phyloP scores from a whole-genome alignment of 2,888 invertebrate species.

The Campoplex capitator region DNA sequence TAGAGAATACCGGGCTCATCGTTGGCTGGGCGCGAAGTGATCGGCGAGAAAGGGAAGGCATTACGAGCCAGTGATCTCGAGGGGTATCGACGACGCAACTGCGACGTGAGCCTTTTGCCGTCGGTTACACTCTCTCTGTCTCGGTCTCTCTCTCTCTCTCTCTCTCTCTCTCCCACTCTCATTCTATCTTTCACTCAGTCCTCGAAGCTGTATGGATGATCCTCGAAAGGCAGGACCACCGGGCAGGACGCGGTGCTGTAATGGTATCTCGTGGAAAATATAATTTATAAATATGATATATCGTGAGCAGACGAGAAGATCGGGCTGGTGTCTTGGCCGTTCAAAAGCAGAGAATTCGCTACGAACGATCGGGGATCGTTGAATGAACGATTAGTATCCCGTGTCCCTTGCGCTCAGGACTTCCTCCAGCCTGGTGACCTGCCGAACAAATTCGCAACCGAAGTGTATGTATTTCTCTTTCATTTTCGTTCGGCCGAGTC shows the following conservation, averaged over 20 bases:
- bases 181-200: slow-evolving; percentile 8
- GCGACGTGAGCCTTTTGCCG: slow-evolving; percentile 47
- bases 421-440: slow-evolving; percentile 72
- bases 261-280: slow-evolving; percentile 81
- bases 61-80: slow-evolving; percentile 83
- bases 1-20: slow-evolving; percentile 76
- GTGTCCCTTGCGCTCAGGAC: slow-evolving; percentile 76
- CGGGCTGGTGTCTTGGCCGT: slow-evolving; percentile 33
- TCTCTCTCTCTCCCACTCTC: neutral
- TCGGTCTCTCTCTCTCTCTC: slow-evolving; percentile 24
- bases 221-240: slow-evolving; percentile 82
- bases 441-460: neutral
- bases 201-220: slow-evolving; percentile 75
- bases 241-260: slow-evolving; percentile 80
- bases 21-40: slow-evolving; percentile 81
- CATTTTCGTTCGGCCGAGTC: neutral
- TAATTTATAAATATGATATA: slow-evolving; percentile 71
- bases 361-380: slow-evolving; percentile 77
- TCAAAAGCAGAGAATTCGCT: slow-evolving; percentile 27
- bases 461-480: neutral
- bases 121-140: slow-evolving; percentile 49
- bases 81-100: slow-evolving; percentile 66
- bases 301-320: slow-evolving; percentile 36
- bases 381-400: slow-evolving; percentile 83
- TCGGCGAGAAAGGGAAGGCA: slow-evolving; percentile 83